Percentiles rank a stretch among this genome's conserved stretches.
Evolutionary conservation across 2,797 vertebrate species (phyloP).

Genomic region (Myotis myotis): DNA sequence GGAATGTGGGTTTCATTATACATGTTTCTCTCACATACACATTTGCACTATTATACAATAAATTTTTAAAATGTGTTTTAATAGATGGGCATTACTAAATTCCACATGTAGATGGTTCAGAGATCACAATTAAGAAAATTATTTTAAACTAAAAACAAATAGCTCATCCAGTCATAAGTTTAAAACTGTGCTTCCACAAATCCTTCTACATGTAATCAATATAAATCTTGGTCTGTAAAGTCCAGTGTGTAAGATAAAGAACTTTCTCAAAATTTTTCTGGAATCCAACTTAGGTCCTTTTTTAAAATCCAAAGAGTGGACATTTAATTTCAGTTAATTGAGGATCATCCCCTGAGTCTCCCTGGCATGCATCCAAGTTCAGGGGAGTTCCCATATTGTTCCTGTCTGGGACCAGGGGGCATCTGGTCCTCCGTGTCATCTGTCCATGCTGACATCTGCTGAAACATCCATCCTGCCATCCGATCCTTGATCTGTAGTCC

Average conservation of each 20-base stretch:
- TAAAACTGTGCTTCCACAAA: neutral
- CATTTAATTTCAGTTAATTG: neutral
- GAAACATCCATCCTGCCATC: neutral
- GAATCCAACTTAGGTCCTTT: neutral
- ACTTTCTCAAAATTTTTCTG: constrained; percentile 8
- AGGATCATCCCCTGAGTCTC: neutral
- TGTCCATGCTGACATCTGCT: neutral
- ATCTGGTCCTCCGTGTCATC: neutral
- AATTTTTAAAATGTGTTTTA: neutral
- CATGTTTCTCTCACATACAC: neutral
- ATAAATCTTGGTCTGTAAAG: constrained; percentile 2
- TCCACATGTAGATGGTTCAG: neutral
- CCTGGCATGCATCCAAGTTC: neutral
- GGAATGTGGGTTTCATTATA: neutral
- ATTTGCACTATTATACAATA: neutral
- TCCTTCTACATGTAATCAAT: neutral
- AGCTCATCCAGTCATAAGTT: neutral
- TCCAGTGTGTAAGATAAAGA: neutral
- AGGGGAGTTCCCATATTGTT: neutral
- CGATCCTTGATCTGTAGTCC: neutral
- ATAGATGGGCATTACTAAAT: neutral
- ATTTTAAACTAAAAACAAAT: neutral
- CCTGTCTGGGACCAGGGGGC: neutral
- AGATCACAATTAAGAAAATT: neutral
- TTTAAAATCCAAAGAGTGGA: neutral